phyloP scores from a whole-genome alignment of 2,113 vertebrate genomes.

The Suncus etruscus region DNA sequence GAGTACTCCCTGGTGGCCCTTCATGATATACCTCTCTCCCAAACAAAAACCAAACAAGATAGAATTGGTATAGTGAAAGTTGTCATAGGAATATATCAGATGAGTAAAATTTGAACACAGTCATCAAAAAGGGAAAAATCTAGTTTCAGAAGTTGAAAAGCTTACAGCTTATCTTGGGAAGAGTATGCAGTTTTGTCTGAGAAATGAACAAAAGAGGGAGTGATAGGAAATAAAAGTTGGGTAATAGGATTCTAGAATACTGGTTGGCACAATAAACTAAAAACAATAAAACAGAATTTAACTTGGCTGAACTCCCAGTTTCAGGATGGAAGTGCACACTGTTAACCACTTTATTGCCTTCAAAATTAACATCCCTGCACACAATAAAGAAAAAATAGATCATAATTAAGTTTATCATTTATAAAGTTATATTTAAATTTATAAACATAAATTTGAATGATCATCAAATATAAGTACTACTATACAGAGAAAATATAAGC shows the following conservation, averaged over 20 bases:
- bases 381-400: constrained; percentile 53
- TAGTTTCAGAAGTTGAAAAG: constrained; percentile 49
- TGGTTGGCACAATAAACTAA: constrained; percentile 69
- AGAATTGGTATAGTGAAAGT: neutral
- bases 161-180: constrained; percentile 13
- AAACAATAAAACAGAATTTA: constrained; percentile 73
- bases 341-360: constrained; percentile 37
- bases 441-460: constrained; percentile 57
- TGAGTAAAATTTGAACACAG: neutral
- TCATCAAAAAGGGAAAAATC: constrained; percentile 29
- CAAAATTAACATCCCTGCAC: constrained; percentile 35
- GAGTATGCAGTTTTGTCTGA: constrained; percentile 65
- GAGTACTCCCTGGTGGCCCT: no score
- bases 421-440: no score
- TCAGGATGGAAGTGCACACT: constrained; percentile 55
- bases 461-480: constrained; percentile 17
- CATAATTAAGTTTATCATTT: constrained; percentile 7
- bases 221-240: constrained; percentile 63
- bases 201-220: constrained; percentile 64
- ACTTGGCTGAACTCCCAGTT: constrained; percentile 65
- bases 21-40: no score
- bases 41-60: neutral
- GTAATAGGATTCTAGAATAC: constrained; percentile 69
- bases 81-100: neutral
- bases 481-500: constrained; percentile 49